A percentile compares a stretch with the other conserved stretches of the same genome.
These are phyloP conservation scores for Xyrauchen texanus DNA, from an alignment of 2,113 vertebrate genomes.

Conservation along the genomic window DNA sequence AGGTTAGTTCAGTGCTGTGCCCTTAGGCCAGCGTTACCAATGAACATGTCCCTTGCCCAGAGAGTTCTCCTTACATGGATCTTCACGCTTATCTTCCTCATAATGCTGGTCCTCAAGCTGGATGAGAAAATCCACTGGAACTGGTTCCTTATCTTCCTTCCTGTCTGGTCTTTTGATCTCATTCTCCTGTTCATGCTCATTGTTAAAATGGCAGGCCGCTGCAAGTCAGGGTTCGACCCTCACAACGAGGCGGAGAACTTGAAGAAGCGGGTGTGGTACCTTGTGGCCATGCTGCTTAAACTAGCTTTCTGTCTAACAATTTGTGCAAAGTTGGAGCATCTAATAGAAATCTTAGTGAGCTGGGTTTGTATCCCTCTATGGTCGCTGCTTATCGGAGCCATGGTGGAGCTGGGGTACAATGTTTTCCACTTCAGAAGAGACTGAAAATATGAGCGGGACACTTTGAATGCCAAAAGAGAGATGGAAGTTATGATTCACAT, in stretches of 20 bases:
- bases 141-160: constrained; percentile 98
- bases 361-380: constrained; percentile 92
- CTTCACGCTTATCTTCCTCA: constrained; percentile 92
- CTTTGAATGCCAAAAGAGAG: neutral
- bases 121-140: constrained; percentile 93
- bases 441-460: constrained; percentile 61
- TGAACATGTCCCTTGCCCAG: constrained; percentile 98
- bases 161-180: constrained; percentile 93
- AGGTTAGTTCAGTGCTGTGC: neutral
- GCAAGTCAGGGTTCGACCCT: constrained; percentile 89
- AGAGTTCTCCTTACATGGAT: constrained; percentile 97
- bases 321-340: constrained; percentile 84
- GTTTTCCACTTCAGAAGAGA: constrained; percentile 88
- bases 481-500: neutral
- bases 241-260: constrained; percentile 87
- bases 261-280: constrained; percentile 90
- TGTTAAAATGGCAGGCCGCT: constrained; percentile 92
- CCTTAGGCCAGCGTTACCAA: constrained; percentile 58
- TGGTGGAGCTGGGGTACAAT: constrained; percentile 89
- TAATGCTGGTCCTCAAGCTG: constrained; percentile 95
- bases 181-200: constrained; percentile 93
- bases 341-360: constrained; percentile 78
- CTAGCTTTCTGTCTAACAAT: constrained; percentile 90
- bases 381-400: constrained; percentile 85
- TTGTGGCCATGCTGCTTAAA: constrained; percentile 91